Evolutionary conservation across 2,113 vertebrate genomes (phyloP).

Genomic region (Protobothrops mucrosquamatus): DNA sequence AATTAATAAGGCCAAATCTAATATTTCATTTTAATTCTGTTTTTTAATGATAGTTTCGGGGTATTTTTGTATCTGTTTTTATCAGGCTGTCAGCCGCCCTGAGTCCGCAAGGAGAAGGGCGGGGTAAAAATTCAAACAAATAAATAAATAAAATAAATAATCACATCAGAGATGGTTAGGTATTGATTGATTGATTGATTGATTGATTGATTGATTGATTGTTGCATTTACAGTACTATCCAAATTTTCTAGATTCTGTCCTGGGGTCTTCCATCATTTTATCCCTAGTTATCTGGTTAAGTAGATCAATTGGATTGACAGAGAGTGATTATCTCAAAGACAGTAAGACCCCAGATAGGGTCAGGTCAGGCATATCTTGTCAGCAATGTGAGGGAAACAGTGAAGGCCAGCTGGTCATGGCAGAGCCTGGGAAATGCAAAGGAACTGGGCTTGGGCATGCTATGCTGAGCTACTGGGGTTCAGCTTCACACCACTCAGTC

Average conservation of each 20-base stretch:
- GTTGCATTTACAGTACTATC: neutral
- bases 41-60: too few relatives aligned
- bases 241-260: neutral
- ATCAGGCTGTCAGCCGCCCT: too few relatives aligned
- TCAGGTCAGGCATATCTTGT: neutral
- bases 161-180: neutral
- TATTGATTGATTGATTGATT: neutral
- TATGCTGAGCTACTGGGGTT: neutral
- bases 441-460: neutral
- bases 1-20: too few relatives aligned
- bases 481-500: neutral
- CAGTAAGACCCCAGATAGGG: neutral
- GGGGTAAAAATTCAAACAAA: too few relatives aligned
- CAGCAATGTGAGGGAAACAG: neutral
- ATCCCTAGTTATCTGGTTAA: neutral
- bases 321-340: neutral
- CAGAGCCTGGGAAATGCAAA: neutral
- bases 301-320: neutral
- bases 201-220: neutral
- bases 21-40: too few relatives aligned
- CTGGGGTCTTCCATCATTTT: neutral
- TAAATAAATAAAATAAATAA: too few relatives aligned
- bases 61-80: too few relatives aligned
- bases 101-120: too few relatives aligned
- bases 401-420: neutral